These are phyloP conservation scores for Psammodynastes pulverulentus DNA, from an alignment of 2,113 vertebrate genomes.

Conservation along the genomic window DNA sequence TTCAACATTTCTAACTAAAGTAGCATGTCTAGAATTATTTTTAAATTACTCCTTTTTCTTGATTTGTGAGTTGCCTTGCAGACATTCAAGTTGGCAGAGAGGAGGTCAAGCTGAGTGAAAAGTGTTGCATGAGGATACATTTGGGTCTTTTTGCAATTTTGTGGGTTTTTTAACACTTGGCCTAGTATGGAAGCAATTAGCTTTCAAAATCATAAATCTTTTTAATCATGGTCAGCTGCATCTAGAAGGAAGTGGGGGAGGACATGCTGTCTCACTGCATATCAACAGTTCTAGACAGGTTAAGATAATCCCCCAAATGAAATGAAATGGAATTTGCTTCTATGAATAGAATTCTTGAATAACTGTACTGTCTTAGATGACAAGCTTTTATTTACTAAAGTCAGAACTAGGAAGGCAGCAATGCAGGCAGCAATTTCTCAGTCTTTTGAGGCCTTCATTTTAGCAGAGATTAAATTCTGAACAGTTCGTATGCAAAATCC, in stretches of 20 bases:
- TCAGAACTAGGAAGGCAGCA: neutral
- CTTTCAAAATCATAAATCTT: neutral
- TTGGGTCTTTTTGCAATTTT: neutral
- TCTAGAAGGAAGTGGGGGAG: neutral
- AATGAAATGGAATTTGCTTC: neutral
- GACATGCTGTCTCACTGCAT: neutral
- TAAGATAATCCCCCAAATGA: neutral
- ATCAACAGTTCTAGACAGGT: neutral
- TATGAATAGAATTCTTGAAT: neutral
- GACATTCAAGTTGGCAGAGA: neutral
- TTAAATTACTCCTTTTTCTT: neutral
- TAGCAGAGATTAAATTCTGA: neutral
- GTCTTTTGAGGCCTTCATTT: neutral
- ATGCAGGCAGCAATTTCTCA: neutral
- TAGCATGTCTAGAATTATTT: neutral
- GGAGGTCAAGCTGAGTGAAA: neutral
- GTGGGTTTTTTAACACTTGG: neutral
- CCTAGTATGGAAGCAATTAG: neutral
- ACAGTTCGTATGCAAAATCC: neutral
- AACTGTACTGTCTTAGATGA: neutral
- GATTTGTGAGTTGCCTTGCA: neutral
- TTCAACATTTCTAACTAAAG: neutral
- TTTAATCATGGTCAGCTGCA: neutral
- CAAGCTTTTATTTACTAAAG: neutral
- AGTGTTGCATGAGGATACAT: neutral